Conservation (phyloP, 2,888 invertebrate genomes). For the Cataglyphis rosenhaueri region DNA sequence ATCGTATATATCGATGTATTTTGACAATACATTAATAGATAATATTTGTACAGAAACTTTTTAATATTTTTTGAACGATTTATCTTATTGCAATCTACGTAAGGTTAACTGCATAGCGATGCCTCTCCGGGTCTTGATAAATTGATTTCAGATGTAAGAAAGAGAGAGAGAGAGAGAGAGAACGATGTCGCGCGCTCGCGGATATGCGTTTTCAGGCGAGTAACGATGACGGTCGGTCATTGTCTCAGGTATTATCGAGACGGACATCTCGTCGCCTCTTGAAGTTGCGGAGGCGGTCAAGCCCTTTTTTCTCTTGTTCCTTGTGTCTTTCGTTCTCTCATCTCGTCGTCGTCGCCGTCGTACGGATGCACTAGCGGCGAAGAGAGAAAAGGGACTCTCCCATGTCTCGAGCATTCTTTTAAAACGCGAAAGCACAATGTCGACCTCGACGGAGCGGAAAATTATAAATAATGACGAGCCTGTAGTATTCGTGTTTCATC, state of each 20-base stretch:
- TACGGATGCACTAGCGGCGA: conserved; percentile 56
- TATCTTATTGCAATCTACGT: conserved; percentile 37
- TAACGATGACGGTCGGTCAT: conserved; percentile 82
- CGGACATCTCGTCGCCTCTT: conserved; percentile 81
- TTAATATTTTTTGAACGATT: neutral
- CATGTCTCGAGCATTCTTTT: conserved; percentile 76
- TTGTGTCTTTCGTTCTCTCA: conserved; percentile 25
- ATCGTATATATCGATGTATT: too few species aligned
- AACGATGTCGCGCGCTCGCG: conserved; percentile 62
- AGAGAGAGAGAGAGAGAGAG: conserved; percentile 48
- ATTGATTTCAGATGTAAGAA: conserved; percentile 75
- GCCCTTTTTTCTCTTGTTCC: conserved; percentile 57
- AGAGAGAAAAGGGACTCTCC: conserved; percentile 60
- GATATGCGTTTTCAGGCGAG: conserved; percentile 75
- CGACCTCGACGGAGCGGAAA: conserved; percentile 80
- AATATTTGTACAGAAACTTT: neutral
- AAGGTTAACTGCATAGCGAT: conserved; percentile 50
- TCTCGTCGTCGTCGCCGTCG: conserved; percentile 44
- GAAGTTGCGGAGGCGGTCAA: conserved; percentile 80
- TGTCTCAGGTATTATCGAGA: conserved; percentile 81
- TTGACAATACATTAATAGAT: neutral
- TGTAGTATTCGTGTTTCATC: conserved; percentile 57
- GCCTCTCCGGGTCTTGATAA: conserved; percentile 70
- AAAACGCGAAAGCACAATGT: conserved; percentile 72
- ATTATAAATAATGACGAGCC: conserved; percentile 84